These are phyloP conservation scores for Macrosiphum euphorbiae DNA, from an alignment of 2,888 invertebrate genomes.

Conservation along the genomic window DNA sequence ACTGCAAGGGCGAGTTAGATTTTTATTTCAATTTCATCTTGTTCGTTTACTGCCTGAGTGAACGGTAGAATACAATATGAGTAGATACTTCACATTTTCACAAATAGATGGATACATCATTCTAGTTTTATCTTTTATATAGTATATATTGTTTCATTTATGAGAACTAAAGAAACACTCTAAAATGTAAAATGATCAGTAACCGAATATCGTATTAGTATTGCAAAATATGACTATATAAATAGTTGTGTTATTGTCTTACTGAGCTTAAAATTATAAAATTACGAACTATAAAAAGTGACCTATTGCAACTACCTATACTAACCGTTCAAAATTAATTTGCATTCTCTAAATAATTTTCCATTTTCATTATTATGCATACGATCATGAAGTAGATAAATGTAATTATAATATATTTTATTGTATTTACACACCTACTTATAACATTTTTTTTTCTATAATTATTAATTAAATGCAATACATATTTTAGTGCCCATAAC, in stretches of 20 bases:
- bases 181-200: background rate
- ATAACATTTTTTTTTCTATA: background rate
- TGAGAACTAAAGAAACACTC: background rate
- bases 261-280: background rate
- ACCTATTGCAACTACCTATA: background rate
- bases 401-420: background rate
- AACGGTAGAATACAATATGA: background rate
- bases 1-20: background rate
- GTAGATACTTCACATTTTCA: background rate
- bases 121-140: background rate
- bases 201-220: background rate
- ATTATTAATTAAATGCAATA: background rate
- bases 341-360: background rate
- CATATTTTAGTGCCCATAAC: background rate
- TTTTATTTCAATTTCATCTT: background rate
- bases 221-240: background rate
- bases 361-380: background rate
- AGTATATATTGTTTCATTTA: background rate
- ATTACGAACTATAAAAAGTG: background rate
- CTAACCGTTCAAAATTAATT: background rate
- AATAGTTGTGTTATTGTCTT: background rate
- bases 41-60: background rate
- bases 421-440: background rate
- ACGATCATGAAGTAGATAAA: background rate
- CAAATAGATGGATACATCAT: background rate